Percentiles rank a stretch among this genome's conserved stretches.
phyloP scores from a whole-genome alignment of 1,140 invertebrate genomes.

The Drosophila rufa region DNA sequence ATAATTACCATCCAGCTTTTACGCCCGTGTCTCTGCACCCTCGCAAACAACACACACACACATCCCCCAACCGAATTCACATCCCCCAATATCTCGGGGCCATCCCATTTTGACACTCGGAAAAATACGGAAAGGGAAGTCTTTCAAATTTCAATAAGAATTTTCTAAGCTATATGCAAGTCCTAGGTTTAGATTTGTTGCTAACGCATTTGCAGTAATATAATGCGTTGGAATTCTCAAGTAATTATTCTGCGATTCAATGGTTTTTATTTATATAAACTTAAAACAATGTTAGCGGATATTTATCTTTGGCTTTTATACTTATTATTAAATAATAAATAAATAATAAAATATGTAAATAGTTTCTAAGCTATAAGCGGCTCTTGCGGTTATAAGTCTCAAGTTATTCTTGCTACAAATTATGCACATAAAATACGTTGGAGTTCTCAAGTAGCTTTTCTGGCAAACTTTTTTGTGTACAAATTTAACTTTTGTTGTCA shows the following conservation, averaged over 20 bases:
- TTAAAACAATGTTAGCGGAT: too few relatives aligned
- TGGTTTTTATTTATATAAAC: too few relatives aligned
- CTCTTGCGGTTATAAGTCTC: too few relatives aligned
- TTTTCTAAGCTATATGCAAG: not conserved
- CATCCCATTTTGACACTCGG: constrained; percentile 30
- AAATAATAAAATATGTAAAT: too few relatives aligned
- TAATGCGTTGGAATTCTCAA: not conserved
- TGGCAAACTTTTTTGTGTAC: too few relatives aligned
- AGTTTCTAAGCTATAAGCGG: not conserved
- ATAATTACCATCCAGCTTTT: constrained; percentile 80
- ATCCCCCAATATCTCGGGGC: constrained; percentile 13
- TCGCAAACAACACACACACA: constrained; percentile 26
- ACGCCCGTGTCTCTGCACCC: constrained; percentile 60
- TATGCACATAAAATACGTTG: not conserved
- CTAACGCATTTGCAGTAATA: not conserved
- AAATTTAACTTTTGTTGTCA: too few relatives aligned
- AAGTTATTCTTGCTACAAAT: too few relatives aligned
- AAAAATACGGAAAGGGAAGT: not conserved
- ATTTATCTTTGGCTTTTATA: too few relatives aligned
- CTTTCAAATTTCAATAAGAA: not conserved
- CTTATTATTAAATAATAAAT: too few relatives aligned
- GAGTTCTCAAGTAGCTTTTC: not conserved
- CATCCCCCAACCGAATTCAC: constrained; percentile 13
- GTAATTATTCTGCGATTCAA: not conserved
- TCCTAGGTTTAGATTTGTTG: too few relatives aligned